phyloP scores from a whole-genome alignment of 2,797 vertebrate genomes.

The Diplodus sargus region DNA sequence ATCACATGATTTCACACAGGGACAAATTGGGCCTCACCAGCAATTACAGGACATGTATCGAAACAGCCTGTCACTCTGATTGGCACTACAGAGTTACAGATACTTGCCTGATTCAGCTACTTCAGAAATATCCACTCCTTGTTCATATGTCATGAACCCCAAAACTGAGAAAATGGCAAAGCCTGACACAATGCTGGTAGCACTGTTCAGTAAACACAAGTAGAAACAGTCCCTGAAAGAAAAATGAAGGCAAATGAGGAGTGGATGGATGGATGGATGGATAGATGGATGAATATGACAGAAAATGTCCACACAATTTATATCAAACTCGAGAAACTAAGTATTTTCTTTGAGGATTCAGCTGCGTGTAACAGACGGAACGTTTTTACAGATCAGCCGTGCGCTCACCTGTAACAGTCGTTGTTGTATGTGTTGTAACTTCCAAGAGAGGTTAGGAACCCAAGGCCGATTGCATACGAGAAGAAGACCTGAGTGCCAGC shows the following conservation, averaged over 20 bases:
- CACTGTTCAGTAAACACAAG: conserved; percentile 92
- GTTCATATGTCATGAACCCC: conserved; percentile 93
- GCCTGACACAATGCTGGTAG: conserved; percentile 92
- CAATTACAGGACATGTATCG: neutral
- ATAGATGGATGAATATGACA: neutral
- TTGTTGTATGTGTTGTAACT: conserved; percentile 94
- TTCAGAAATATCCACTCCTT: conserved; percentile 91
- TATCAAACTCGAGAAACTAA: neutral
- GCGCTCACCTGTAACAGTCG: conserved; percentile 90
- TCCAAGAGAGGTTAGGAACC: conserved; percentile 93
- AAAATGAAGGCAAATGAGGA: neutral
- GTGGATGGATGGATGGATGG: neutral
- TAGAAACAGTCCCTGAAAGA: conserved; percentile 89
- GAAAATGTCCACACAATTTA: neutral
- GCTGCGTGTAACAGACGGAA: neutral
- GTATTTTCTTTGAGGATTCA: neutral
- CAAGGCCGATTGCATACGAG: conserved; percentile 91
- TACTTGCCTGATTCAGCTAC: conserved; percentile 91
- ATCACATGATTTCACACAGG: neutral
- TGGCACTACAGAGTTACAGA: no score
- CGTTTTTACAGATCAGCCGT: neutral
- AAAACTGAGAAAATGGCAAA: conserved; percentile 94
- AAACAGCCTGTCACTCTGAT: neutral
- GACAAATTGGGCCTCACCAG: neutral
- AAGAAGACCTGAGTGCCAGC: conserved; percentile 95